A percentile compares a stretch with the other conserved stretches of the same genome.
phyloP scores from a whole-genome alignment of 2,797 vertebrate species.

The Peromyscus attwateri region DNA sequence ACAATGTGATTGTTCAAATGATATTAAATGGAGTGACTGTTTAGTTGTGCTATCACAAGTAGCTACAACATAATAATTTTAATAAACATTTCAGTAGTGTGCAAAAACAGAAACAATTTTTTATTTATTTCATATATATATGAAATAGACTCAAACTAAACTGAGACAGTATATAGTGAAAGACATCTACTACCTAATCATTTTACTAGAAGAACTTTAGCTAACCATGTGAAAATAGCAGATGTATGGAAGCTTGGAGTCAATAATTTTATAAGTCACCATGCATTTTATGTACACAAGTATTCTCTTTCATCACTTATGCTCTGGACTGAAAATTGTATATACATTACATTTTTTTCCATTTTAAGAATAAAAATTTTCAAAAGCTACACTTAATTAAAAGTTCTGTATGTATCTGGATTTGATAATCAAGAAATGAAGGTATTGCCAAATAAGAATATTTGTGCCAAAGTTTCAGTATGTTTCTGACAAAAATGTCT shows the following conservation, averaged over 20 bases:
- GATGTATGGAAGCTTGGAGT: neutral
- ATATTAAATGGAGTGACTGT: neutral
- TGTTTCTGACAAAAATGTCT: slow-evolving; percentile 45
- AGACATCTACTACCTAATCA: neutral
- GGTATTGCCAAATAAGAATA: neutral
- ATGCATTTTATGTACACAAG: neutral
- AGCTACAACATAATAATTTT: neutral
- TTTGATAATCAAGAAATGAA: slow-evolving; percentile 50
- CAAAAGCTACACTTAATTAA: slow-evolving; percentile 4
- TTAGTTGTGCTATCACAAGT: slow-evolving; percentile 6
- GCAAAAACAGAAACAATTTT: slow-evolving; percentile 12
- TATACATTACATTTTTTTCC: neutral
- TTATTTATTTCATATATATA: neutral
- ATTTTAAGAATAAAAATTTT: neutral
- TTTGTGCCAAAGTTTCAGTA: neutral
- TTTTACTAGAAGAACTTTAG: neutral
- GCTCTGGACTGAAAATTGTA: neutral
- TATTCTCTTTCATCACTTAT: slow-evolving; percentile 28
- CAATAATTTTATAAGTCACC: neutral
- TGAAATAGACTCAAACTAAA: slow-evolving; percentile 1
- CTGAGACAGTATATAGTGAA: neutral
- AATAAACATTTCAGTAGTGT: neutral
- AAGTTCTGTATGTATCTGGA: slow-evolving; percentile 1
- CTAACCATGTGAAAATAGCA: neutral
- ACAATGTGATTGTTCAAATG: neutral